Evolutionary conservation across 2,113 vertebrate species (phyloP).

Genomic region (Xerus inauris): DNA sequence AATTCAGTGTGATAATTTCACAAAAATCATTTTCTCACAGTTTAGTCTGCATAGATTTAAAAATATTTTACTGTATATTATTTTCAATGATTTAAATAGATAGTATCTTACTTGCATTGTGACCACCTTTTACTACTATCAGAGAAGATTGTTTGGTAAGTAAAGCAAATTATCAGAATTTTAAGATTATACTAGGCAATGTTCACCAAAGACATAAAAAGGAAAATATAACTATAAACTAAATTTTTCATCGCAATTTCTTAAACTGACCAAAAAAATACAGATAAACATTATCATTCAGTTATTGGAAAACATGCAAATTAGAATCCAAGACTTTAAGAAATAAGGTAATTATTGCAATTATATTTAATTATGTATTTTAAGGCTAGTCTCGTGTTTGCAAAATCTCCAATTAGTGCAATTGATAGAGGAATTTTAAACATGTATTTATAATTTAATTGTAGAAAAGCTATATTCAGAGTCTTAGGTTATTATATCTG

Average conservation of each 20-base stretch:
- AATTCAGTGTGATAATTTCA: not conserved
- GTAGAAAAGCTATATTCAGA: not conserved
- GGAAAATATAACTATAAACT: not conserved
- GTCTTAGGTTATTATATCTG: not conserved
- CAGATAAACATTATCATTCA: not conserved
- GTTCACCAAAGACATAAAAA: not conserved
- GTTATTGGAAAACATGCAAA: slow-evolving; percentile 2
- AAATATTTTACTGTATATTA: not conserved
- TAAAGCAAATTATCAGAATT: not conserved
- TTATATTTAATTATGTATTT: slow-evolving; percentile 10
- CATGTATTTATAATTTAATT: not conserved
- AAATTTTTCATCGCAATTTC: not conserved
- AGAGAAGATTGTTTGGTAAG: slow-evolving; percentile 10
- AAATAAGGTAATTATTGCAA: not conserved
- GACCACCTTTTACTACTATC: not conserved
- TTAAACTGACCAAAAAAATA: not conserved
- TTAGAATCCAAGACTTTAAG: not conserved
- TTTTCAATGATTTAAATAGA: not conserved
- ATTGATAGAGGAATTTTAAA: not conserved
- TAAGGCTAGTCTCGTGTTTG: not conserved
- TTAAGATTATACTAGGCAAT: not conserved
- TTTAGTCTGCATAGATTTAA: not conserved
- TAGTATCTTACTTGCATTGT: not conserved
- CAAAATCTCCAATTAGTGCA: not conserved
- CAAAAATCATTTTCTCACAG: not conserved